A percentile compares a stretch with the other conserved stretches of the same genome.
phyloP scores from a whole-genome alignment of 2,888 invertebrate species.

The Bombylius discolor region DNA sequence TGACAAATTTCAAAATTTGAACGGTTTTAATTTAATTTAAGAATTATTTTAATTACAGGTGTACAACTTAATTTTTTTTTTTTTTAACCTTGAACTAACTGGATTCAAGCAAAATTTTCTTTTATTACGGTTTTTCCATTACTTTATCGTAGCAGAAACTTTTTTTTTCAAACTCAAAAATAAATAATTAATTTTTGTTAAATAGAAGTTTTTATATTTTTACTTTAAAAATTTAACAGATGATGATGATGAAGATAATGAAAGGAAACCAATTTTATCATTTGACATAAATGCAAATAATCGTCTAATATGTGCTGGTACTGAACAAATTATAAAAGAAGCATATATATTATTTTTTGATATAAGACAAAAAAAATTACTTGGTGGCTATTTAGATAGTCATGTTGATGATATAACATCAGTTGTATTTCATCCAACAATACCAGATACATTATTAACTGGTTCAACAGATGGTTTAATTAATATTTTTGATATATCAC shows the following conservation, averaged over 20 bases:
- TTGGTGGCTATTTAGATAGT: constrained; percentile 73
- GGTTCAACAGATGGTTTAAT: constrained; percentile 76
- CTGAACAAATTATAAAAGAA: constrained; percentile 53
- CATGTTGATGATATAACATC: constrained; percentile 70
- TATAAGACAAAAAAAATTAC: constrained; percentile 45
- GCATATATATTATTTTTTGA: constrained; percentile 75
- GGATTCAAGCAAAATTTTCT: too few species aligned
- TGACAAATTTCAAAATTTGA: too few species aligned
- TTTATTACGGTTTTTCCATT: too few species aligned
- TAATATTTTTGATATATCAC: constrained; percentile 66
- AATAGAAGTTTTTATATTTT: too few species aligned
- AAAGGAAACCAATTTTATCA: constrained; percentile 46
- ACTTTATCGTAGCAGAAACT: too few species aligned
- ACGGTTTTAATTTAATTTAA: too few species aligned
- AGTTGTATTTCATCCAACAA: constrained; percentile 57
- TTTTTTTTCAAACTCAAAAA: too few species aligned
- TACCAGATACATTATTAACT: constrained; percentile 53
- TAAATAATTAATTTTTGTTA: too few species aligned
- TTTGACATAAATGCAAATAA: constrained; percentile 64
- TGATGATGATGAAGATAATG: constrained; percentile 19
- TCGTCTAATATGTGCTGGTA: constrained; percentile 60
- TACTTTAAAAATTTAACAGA: too few species aligned
- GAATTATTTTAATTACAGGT: too few species aligned
- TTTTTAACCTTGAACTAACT: too few species aligned
- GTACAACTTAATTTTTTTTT: too few species aligned